phyloP scores from a whole-genome alignment of 2,113 vertebrate genomes.

The Osmerus mordax region DNA sequence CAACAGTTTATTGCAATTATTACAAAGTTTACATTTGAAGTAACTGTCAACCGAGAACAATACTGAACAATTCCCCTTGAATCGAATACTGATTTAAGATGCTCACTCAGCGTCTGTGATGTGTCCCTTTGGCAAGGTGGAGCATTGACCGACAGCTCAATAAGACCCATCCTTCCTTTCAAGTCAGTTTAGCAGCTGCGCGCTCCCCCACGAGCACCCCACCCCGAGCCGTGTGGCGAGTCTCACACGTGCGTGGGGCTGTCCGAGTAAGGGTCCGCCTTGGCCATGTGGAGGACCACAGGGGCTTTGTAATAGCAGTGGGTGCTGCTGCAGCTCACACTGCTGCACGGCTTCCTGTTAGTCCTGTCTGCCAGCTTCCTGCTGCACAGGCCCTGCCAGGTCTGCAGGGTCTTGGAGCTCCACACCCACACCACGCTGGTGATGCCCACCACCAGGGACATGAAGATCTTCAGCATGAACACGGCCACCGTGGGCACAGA shows the following conservation, averaged over 20 bases:
- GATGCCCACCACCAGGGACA: conserved; percentile 98
- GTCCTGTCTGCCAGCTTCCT: conserved; percentile 85
- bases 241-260: conserved; percentile 86
- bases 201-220: neutral
- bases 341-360: conserved; percentile 82
- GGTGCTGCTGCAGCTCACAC: conserved; percentile 79
- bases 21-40: conserved; percentile 41
- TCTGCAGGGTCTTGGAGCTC: conserved; percentile 98
- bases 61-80: conserved; percentile 61
- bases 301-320: conserved; percentile 93
- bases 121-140: conserved; percentile 54
- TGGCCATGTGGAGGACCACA: conserved; percentile 89
- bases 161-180: conserved; percentile 36
- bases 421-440: conserved; percentile 99
- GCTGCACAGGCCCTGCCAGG: conserved; percentile 94
- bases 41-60: conserved; percentile 47
- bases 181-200: conserved; percentile 49
- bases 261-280: conserved; percentile 89
- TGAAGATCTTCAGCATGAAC: conserved; percentile 99
- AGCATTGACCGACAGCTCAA: conserved; percentile 37
- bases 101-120: conserved; percentile 35
- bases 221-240: conserved; percentile 18
- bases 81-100: conserved; percentile 58
- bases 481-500: conserved; percentile 92
- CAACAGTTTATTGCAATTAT: conserved; percentile 48